Base-by-base conservation (phyloP, 2,113 vertebrate species). In the Leiothrix lutea region DNA sequence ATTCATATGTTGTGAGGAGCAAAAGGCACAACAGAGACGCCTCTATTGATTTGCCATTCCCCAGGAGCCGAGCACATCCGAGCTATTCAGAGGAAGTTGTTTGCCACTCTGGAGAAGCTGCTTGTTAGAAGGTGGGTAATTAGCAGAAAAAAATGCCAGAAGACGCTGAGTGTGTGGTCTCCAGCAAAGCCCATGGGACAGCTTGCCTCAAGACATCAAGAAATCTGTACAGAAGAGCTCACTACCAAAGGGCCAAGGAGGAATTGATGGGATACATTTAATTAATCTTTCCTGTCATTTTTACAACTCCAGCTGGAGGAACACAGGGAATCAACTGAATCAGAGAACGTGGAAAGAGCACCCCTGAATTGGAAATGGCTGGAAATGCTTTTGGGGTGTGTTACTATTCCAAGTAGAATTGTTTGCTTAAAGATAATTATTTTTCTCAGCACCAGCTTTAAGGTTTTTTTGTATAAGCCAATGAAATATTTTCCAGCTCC, bases 131-230 rank as follows among this genome's bases (percentile, higher is more conserved):
- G 90, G 86, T 23, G 56, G 79, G 86, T 77, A 97, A 95, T 96
- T 96, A 96, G 67, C 72, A 90, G 75, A 28, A 74, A 90, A 81
- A 94, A 70, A 70, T 33, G 38, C 64, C 50, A 58, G 24, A 62
- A 42, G 47, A 57, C 86, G 86, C 33, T 35, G 58, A 54, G 78
- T 66, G 95, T 96, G 96, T 96, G 96, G 90, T 95, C 95, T 79
- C 69, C 77, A 77, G 67, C 35, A 91, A 88, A 88, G 85, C 54
- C 90, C 90, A 88, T 14, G 88, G 88, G 92, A 95, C 53, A 86
- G 47, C 50, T 38, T 74, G 82, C 72, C 79, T 88, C 35, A 26
- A 78, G 67, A 84, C 75, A 95, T 54, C 70, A 85, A 81, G 91
- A 86, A 90, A 77, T 90, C 51, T 67, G 42, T 83, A 56, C 24